Evolutionary conservation across 2,797 vertebrate species (phyloP), one percentile per base, ranked within the genome.

Genomic region (Champsocephalus gunnari): DNA sequence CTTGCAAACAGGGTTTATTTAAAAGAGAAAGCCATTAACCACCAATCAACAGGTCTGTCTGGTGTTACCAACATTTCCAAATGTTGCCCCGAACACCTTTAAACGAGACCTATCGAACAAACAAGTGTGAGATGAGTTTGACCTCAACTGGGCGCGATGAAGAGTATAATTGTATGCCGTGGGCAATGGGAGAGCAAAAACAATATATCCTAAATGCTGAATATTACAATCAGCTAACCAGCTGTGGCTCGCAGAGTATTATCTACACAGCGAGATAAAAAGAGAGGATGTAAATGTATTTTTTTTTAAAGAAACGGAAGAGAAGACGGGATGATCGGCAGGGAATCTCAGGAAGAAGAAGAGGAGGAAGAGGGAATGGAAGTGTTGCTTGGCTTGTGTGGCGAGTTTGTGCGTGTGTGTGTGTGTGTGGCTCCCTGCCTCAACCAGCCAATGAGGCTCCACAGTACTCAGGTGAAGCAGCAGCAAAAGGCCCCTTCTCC

Each of bases 391-490:
- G 87, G 84, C 79, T 80, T 78, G 76, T 38, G 34, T 38, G 34
- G 34, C 65, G 73, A 77, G 81, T 77, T 68, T 51, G 71, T 75
- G 45, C 68, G 59, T 68, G 80, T 32, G 78, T 63, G 51, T 51
- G 45, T 56, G 68, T 65, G 81, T 73, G 81, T 68, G 75, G 61
- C 63, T 63, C 73, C 34, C 74, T 86, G 79, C 75, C 82, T 89
- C 79, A 87, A 85, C 77, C 88, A 87, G 89, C 78, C 85, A 90
- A 84, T 65, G 70, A 91, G 90, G 84, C 92, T 93, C 88, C 77
- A 85, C 89, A 92, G 92, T 87, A 90, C 92, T 92, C 94, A 94
- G 94, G 93, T 95, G 93, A 92, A 93, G 91, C 93, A 85, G 92
- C 87, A 86, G 93, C 89, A 91, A 93, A 93, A 92, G 93, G 93